Percentiles rank a stretch among this genome's conserved stretches.
Conservation (phyloP, 2,113 vertebrate species). For the Semnopithecus entellus region DNA sequence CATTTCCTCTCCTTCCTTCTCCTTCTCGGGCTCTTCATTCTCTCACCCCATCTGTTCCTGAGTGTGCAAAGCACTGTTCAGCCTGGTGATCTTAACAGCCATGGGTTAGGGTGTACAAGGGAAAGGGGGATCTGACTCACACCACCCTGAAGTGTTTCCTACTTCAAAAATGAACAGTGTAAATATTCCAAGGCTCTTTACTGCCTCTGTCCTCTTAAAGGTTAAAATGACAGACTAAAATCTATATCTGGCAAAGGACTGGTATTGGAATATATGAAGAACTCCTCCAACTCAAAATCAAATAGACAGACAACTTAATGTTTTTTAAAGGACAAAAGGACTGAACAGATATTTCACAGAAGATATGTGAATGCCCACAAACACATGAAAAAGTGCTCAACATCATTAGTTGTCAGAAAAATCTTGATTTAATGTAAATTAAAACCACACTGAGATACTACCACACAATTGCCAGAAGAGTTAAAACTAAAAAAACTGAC, state of each 20-base stretch:
- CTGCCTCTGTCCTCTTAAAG: neutral
- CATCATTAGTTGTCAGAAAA: neutral
- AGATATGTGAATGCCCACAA: neutral
- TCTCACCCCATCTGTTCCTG: neutral
- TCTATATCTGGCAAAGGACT: neutral
- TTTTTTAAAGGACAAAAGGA: neutral
- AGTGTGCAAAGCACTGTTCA: neutral
- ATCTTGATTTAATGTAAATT: neutral
- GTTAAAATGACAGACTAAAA: neutral
- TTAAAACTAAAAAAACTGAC: neutral
- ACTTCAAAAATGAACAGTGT: neutral
- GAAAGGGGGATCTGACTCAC: fast-evolving
- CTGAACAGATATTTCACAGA: neutral
- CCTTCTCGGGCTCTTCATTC: neutral
- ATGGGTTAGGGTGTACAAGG: fast-evolving
- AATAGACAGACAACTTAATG: neutral
- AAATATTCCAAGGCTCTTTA: neutral
- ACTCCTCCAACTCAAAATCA: neutral
- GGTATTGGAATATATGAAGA: neutral
- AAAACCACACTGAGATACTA: neutral
- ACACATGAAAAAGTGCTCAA: neutral
- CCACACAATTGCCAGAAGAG: neutral
- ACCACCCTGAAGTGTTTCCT: neutral
- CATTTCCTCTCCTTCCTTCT: neutral
- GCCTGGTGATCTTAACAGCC: neutral